These are phyloP conservation scores for Syrrhaptes paradoxus DNA, from an alignment of 2,113 vertebrate species.

Conservation along the genomic window DNA sequence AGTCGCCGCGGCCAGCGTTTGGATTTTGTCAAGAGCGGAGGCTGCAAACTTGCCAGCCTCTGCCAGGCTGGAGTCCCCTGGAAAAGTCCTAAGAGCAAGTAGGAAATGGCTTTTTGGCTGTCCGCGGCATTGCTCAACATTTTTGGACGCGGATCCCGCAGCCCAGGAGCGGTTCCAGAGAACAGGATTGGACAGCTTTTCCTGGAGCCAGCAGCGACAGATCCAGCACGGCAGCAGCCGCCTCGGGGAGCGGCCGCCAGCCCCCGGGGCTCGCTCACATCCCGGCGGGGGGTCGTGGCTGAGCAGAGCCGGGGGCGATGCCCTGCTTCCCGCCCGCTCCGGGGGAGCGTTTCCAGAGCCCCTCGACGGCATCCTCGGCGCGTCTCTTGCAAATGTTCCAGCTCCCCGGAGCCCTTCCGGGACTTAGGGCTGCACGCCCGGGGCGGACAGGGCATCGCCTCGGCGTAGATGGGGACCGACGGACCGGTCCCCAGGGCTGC, in stretches of 20 bases:
- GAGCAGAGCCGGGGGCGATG: neutral
- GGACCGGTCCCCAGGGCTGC: neutral
- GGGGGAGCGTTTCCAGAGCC: neutral
- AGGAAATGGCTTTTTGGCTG: constrained; percentile 78
- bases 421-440: neutral
- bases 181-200: constrained; percentile 49
- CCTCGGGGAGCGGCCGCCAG: neutral
- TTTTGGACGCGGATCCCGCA: constrained; percentile 66
- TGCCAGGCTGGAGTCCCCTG: constrained; percentile 48
- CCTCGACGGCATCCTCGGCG: neutral
- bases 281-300: neutral
- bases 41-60: neutral
- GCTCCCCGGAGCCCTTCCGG: neutral
- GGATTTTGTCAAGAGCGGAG: constrained; percentile 6
- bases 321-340: neutral
- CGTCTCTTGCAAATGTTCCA: neutral
- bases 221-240: neutral
- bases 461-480: accelerated
- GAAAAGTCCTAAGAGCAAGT: constrained; percentile 65
- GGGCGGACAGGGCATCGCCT: neutral
- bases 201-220: neutral
- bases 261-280: neutral
- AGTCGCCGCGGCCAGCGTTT: neutral
- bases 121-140: constrained; percentile 69
- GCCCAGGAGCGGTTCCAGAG: constrained; percentile 45